Evolutionary conservation across 2,113 vertebrate genomes (phyloP).

Genomic region (Mugil cephalus): DNA sequence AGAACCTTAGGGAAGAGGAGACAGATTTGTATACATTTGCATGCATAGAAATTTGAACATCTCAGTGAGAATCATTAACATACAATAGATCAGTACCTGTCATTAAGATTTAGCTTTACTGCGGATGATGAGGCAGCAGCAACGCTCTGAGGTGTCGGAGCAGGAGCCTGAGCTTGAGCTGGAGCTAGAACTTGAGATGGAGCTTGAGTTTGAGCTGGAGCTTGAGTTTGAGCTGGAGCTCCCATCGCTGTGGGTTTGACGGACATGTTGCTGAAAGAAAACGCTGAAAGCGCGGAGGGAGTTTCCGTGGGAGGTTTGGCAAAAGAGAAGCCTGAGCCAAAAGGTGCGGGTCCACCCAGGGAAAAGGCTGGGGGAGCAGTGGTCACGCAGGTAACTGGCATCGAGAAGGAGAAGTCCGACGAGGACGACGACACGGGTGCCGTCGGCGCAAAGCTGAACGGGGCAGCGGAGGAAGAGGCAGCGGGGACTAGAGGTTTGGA

Average conservation of each 20-base stretch:
- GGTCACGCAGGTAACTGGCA: constrained; percentile 49
- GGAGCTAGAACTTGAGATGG: constrained; percentile 30
- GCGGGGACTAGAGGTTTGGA: constrained; percentile 30
- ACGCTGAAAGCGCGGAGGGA: constrained; percentile 54
- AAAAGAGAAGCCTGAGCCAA: constrained; percentile 72
- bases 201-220: constrained; percentile 27
- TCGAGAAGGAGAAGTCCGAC: constrained; percentile 77
- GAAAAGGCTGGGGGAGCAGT: constrained; percentile 75
- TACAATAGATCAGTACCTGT: constrained; percentile 83
- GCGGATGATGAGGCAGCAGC: constrained; percentile 67
- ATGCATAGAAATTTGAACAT: background rate
- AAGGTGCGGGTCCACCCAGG: constrained; percentile 73
- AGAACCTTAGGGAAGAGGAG: constrained; percentile 81
- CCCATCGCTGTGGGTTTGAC: constrained; percentile 79
- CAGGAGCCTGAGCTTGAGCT: constrained; percentile 42
- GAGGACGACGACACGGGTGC: constrained; percentile 47
- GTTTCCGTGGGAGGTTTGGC: constrained; percentile 63
- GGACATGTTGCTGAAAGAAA: constrained; percentile 80
- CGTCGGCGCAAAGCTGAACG: constrained; percentile 54
- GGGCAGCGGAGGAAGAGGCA: constrained; percentile 33
- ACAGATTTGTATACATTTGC: background rate
- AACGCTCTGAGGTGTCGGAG: constrained; percentile 57
- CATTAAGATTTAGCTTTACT: constrained; percentile 91
- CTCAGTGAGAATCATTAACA: background rate
- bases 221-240: constrained; percentile 43